These are phyloP conservation scores for Suricata suricatta DNA, from an alignment of 2,113 vertebrate genomes.

Conservation along the genomic window DNA sequence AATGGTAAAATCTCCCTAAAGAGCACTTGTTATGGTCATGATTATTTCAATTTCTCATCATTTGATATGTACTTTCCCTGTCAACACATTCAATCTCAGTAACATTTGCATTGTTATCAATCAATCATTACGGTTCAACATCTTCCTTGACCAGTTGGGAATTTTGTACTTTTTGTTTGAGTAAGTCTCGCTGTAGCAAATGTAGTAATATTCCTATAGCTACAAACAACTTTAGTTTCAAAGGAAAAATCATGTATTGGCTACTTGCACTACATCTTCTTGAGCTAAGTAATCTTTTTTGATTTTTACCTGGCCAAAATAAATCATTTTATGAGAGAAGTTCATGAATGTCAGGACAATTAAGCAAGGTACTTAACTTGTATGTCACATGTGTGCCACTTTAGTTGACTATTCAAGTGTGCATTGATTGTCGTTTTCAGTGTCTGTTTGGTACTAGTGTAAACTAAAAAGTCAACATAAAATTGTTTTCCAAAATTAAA, in stretches of 20 bases:
- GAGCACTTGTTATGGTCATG: not conserved
- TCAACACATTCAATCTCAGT: not conserved
- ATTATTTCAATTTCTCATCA: not conserved
- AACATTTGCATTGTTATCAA: not conserved
- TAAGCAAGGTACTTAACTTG: not conserved
- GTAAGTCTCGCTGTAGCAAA: not conserved
- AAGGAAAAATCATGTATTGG: not conserved
- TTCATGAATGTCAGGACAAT: not conserved
- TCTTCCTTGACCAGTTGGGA: not conserved
- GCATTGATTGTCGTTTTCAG: not conserved
- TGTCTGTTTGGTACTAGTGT: not conserved
- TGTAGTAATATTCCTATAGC: not conserved
- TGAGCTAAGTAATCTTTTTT: not conserved
- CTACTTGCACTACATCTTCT: not conserved
- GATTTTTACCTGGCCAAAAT: not conserved
- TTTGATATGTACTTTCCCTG: not conserved
- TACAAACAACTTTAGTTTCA: not conserved
- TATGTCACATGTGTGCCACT: not conserved
- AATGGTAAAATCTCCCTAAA: not conserved
- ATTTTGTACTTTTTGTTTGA: not conserved
- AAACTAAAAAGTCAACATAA: constrained; percentile 10
- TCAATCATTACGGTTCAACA: not conserved
- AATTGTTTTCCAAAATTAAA: constrained; percentile 21
- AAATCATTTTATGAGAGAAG: not conserved
- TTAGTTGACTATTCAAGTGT: not conserved